A percentile compares a stretch with the other conserved stretches of the same genome.
These are phyloP conservation scores for Steatornis caripensis DNA, from an alignment of 2,113 vertebrate genomes.

Conservation along the genomic window DNA sequence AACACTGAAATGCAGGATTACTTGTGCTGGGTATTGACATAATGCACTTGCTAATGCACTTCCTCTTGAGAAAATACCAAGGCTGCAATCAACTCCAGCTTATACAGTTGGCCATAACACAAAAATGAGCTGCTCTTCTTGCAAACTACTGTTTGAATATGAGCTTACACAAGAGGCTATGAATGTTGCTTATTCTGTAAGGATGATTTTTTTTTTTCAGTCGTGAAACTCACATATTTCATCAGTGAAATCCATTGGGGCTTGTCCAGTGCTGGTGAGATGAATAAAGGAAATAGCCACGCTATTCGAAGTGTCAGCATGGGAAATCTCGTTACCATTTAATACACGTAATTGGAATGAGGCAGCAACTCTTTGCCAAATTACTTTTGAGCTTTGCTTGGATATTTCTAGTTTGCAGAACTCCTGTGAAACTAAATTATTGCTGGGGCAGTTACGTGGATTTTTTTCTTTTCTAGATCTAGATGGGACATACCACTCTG, in stretches of 20 bases:
- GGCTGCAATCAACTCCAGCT: background rate
- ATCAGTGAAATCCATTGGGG: background rate
- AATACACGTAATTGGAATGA: background rate
- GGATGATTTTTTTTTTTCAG: background rate
- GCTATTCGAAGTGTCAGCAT: background rate
- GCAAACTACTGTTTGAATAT: background rate
- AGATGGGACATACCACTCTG: background rate
- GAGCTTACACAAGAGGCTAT: background rate
- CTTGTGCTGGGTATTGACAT: accelerated
- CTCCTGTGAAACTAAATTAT: background rate
- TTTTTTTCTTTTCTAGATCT: background rate
- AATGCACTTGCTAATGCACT: background rate
- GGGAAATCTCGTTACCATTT: background rate
- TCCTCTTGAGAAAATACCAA: background rate
- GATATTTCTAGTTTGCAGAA: background rate
- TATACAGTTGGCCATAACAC: background rate
- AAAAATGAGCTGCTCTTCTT: background rate
- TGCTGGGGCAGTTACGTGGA: background rate
- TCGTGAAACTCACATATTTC: background rate
- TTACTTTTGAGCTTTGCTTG: background rate
- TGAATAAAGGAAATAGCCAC: background rate
- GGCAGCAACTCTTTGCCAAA: background rate
- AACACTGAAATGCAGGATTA: background rate
- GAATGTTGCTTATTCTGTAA: background rate
- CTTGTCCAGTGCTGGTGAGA: conserved; percentile 2